These are phyloP conservation scores for Nasonia oneida DNA, from an alignment of 2,888 invertebrate species.

Conservation along the genomic window DNA sequence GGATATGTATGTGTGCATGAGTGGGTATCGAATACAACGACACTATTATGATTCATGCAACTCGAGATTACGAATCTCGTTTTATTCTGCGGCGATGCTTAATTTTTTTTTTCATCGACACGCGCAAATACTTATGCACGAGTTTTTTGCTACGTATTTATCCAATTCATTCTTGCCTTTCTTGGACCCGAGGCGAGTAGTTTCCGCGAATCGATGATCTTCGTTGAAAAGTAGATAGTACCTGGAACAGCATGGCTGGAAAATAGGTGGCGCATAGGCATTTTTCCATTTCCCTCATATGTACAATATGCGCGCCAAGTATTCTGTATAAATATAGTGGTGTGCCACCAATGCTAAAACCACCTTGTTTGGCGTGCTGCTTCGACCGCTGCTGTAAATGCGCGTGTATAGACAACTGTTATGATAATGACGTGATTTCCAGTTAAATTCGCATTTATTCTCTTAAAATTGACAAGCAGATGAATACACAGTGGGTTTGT, in stretches of 20 bases:
- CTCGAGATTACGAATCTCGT: conserved; percentile 24
- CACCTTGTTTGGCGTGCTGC: too few species aligned
- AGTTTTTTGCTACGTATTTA: too few species aligned
- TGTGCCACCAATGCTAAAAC: too few species aligned
- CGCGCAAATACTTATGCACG: background rate
- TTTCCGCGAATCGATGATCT: background rate
- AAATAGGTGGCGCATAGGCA: too few species aligned
- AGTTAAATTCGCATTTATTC: background rate
- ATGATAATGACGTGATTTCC: background rate
- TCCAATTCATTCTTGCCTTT: background rate
- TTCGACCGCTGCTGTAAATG: too few species aligned
- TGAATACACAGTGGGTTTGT: background rate
- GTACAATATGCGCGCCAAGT: too few species aligned
- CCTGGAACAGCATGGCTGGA: background rate
- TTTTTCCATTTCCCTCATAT: too few species aligned
- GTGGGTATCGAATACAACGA: conserved; percentile 23
- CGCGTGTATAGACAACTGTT: background rate
- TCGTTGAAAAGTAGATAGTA: background rate
- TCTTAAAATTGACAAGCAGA: background rate
- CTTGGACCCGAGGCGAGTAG: background rate
- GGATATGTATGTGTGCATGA: background rate
- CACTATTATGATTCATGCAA: conserved; percentile 49
- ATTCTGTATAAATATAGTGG: too few species aligned
- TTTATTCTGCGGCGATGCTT: conserved; percentile 20
- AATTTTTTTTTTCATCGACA: background rate